These are phyloP conservation scores for Erythrocebus patas DNA, from an alignment of 2,113 vertebrate genomes.

Conservation along the genomic window DNA sequence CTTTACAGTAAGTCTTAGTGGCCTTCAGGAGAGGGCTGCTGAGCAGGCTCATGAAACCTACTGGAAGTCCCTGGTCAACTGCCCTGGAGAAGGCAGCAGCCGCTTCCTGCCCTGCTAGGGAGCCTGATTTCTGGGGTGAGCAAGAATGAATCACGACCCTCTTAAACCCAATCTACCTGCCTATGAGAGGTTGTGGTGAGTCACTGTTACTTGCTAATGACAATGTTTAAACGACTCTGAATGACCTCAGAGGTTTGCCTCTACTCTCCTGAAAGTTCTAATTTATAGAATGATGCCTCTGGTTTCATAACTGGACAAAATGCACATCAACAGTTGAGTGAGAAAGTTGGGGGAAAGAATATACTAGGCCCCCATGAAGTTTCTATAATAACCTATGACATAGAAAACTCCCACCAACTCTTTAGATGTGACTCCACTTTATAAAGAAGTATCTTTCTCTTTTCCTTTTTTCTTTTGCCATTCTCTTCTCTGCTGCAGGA, in stretches of 20 bases:
- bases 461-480: not conserved
- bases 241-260: not conserved
- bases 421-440: not conserved
- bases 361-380: not conserved
- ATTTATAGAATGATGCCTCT: not conserved
- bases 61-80: not conserved
- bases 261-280: not conserved
- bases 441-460: not conserved
- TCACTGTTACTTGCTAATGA: not conserved
- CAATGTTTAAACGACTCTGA: slow-evolving; percentile 20
- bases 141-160: slow-evolving; percentile 37
- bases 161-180: not conserved
- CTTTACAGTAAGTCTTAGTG: not conserved
- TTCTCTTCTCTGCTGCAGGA: not conserved
- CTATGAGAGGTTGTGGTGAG: not conserved
- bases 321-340: not conserved
- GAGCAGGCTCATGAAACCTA: not conserved
- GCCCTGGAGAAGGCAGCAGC: not conserved
- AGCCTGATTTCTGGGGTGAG: slow-evolving; percentile 36
- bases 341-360: not conserved
- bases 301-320: slow-evolving; percentile 14
- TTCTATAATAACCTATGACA: not conserved
- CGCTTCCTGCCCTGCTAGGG: not conserved
- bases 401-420: not conserved
- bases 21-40: not conserved